Percentiles rank a stretch among this genome's conserved stretches.
These are phyloP conservation scores for Cinclus cinclus DNA, from an alignment of 2,113 vertebrate genomes.

Conservation along the genomic window DNA sequence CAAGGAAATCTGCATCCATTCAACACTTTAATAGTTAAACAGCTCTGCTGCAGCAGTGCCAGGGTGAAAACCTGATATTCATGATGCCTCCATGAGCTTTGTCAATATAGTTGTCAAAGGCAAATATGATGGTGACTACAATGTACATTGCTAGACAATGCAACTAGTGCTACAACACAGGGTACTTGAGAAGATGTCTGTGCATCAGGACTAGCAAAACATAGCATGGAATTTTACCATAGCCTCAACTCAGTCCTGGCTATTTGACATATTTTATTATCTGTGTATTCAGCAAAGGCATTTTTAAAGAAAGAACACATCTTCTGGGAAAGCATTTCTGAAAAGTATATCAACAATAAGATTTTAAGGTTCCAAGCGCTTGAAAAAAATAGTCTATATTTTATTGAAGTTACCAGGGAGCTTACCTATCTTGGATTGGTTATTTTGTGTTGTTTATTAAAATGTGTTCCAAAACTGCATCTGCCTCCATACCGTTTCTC, in stretches of 20 bases:
- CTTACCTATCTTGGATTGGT: neutral
- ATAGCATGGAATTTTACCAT: neutral
- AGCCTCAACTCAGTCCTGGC: neutral
- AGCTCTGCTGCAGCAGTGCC: neutral
- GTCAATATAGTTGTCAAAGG: neutral
- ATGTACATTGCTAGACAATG: neutral
- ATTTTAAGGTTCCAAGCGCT: neutral
- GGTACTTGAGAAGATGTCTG: neutral
- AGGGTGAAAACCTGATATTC: neutral
- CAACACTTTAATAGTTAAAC: neutral
- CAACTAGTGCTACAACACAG: neutral
- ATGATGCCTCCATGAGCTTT: fast-evolving
- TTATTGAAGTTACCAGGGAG: neutral
- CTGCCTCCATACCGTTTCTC: neutral
- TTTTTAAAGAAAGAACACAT: neutral
- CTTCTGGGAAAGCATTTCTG: neutral
- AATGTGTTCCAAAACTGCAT: neutral
- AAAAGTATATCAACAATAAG: neutral
- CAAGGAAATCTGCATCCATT: neutral
- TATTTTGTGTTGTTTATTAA: neutral
- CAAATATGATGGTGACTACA: neutral
- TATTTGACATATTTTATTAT: neutral
- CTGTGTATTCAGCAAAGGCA: neutral
- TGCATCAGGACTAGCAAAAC: neutral
- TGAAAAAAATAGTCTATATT: neutral